A percentile compares a stretch with the other conserved stretches of the same genome.
These are phyloP conservation scores for Boloria euphrosyne DNA, from an alignment of 2,888 invertebrate species.

Conservation along the genomic window DNA sequence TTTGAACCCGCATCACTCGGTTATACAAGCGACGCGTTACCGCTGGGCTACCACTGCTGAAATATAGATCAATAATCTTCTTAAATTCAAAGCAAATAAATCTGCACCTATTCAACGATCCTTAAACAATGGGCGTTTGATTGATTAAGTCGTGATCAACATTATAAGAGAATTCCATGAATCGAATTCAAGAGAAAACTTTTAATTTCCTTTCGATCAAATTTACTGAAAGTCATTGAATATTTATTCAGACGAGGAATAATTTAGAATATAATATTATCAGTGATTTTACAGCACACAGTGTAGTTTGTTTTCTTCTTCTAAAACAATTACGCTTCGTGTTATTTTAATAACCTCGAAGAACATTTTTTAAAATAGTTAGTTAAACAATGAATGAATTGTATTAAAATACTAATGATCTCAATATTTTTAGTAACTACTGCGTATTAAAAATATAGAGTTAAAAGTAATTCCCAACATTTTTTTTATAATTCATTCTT, in stretches of 20 bases:
- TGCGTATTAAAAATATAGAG: too few species aligned
- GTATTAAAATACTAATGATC: too few species aligned
- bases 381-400: too few species aligned
- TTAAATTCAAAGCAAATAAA: slow-evolving; percentile 27
- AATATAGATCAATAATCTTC: not conserved
- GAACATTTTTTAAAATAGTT: too few species aligned
- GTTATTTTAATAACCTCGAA: not conserved
- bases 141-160: slow-evolving; percentile 40
- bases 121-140: slow-evolving; percentile 38
- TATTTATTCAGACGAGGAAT: slow-evolving; percentile 38
- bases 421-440: too few species aligned
- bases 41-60: too few species aligned
- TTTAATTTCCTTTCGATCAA: slow-evolving; percentile 41
- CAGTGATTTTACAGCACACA: slow-evolving; percentile 21
- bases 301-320: slow-evolving; percentile 17
- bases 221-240: slow-evolving; percentile 38
- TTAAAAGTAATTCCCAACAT: too few species aligned
- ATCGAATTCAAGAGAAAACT: slow-evolving; percentile 39
- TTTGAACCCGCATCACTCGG: too few species aligned
- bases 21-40: too few species aligned
- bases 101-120: slow-evolving; percentile 25
- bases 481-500: too few species aligned
- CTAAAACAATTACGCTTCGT: not conserved
- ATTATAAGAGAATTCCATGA: slow-evolving; percentile 38
- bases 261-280: slow-evolving; percentile 36